A percentile compares a stretch with the other conserved stretches of the same genome.
Conservation (phyloP, 2,797 vertebrate species). For the Anguilla megastoma region DNA sequence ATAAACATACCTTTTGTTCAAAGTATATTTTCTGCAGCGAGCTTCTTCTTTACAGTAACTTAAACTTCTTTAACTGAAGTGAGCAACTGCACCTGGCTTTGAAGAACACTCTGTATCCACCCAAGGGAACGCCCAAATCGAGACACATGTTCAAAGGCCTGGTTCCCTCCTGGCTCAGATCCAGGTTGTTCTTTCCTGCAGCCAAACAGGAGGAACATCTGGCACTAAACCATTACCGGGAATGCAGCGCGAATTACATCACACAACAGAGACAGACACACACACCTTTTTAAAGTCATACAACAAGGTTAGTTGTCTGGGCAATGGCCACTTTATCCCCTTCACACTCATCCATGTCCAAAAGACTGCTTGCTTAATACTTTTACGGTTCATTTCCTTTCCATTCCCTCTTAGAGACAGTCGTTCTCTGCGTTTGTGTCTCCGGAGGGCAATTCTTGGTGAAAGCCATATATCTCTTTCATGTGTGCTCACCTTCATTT, state of each 20-base stretch:
- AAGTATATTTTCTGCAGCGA: neutral
- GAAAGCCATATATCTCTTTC: slow-evolving; percentile 18
- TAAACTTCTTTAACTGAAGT: neutral
- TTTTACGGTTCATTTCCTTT: neutral
- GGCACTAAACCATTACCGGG: neutral
- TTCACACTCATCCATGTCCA: neutral
- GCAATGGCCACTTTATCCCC: neutral
- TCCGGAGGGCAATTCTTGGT: neutral
- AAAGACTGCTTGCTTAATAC: neutral
- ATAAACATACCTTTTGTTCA: slow-evolving; percentile 3
- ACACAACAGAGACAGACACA: neutral
- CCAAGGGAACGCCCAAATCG: slow-evolving; percentile 4
- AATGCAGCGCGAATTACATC: slow-evolving; percentile 7
- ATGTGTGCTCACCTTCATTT: slow-evolving; percentile 15
- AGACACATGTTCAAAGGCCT: slow-evolving; percentile 15
- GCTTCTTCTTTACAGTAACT: neutral
- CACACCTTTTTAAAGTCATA: neutral
- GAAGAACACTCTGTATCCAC: neutral
- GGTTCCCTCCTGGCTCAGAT: slow-evolving; percentile 11
- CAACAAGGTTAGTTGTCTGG: neutral
- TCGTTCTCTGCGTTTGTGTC: neutral
- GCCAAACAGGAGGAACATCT: slow-evolving; percentile 16
- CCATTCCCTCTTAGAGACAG: neutral
- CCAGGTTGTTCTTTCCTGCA: neutral
- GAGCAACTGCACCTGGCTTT: neutral